A percentile compares a stretch with the other conserved stretches of the same genome.
Evolutionary conservation across 2,113 vertebrate genomes (phyloP).

Genomic region (Tachycineta bicolor): DNA sequence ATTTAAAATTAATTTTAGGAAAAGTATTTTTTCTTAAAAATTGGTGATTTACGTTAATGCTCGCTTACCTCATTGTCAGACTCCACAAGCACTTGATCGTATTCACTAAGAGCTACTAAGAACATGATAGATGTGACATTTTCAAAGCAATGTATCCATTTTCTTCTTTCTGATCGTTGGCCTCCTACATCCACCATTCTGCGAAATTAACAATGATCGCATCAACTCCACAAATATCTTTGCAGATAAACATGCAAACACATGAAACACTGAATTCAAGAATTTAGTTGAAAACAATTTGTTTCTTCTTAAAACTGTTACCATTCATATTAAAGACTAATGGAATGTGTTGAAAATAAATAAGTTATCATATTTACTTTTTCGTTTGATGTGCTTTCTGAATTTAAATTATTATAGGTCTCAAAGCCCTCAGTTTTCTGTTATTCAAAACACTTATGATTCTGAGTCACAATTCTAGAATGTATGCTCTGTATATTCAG

Average conservation of each 20-base stretch:
- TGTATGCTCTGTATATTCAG: neutral
- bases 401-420: neutral
- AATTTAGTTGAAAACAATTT: neutral
- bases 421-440: neutral
- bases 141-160: constrained; percentile 98
- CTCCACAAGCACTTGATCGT: constrained; percentile 95
- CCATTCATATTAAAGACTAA: neutral
- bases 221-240: constrained; percentile 19
- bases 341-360: neutral
- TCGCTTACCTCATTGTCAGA: constrained; percentile 91
- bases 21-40: neutral
- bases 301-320: neutral
- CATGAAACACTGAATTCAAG: neutral
- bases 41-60: neutral
- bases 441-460: neutral
- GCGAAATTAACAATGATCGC: constrained; percentile 60
- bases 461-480: neutral
- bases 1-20: neutral
- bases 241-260: neutral
- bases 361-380: neutral
- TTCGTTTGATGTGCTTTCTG: neutral
- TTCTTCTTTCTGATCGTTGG: constrained; percentile 92
- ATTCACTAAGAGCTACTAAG: constrained; percentile 93
- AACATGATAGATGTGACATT: constrained; percentile 97
- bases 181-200: constrained; percentile 97